phyloP scores from a whole-genome alignment of 2,113 vertebrate species.

The Callospermophilus lateralis region DNA sequence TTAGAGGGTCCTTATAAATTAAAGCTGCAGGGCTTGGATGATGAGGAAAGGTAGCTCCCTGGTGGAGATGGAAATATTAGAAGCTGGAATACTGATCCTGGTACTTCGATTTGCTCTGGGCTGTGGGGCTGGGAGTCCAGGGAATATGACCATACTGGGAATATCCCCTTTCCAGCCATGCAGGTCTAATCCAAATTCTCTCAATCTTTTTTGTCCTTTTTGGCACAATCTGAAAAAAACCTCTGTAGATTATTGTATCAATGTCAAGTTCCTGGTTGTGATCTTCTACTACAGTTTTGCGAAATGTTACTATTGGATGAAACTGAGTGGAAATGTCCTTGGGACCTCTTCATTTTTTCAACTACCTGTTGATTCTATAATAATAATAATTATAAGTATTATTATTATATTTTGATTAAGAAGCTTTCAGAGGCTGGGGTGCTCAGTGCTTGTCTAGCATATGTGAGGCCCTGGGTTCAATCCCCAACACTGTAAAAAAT shows the following conservation, averaged over 20 bases:
- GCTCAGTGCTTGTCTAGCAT: neutral
- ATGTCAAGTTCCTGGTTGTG: constrained; percentile 19
- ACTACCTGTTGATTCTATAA: neutral
- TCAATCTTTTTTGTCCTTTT: neutral
- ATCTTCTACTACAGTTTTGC: neutral
- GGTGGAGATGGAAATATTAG: neutral
- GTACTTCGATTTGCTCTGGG: neutral
- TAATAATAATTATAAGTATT: neutral
- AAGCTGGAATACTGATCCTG: neutral
- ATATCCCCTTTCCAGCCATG: neutral
- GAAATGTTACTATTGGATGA: neutral
- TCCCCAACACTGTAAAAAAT: neutral
- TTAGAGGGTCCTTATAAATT: neutral
- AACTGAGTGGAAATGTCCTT: neutral
- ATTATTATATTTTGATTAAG: neutral
- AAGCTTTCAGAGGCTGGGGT: neutral
- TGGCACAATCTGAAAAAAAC: neutral
- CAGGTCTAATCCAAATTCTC: neutral
- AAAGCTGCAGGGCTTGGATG: neutral
- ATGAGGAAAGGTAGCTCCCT: neutral
- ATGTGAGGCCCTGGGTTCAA: neutral
- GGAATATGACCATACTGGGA: neutral
- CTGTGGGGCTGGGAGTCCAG: neutral
- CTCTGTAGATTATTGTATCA: neutral
- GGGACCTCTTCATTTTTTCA: neutral